These are phyloP conservation scores for Bugula neritina DNA, from an alignment of 2,888 invertebrate genomes.

Conservation along the genomic window DNA sequence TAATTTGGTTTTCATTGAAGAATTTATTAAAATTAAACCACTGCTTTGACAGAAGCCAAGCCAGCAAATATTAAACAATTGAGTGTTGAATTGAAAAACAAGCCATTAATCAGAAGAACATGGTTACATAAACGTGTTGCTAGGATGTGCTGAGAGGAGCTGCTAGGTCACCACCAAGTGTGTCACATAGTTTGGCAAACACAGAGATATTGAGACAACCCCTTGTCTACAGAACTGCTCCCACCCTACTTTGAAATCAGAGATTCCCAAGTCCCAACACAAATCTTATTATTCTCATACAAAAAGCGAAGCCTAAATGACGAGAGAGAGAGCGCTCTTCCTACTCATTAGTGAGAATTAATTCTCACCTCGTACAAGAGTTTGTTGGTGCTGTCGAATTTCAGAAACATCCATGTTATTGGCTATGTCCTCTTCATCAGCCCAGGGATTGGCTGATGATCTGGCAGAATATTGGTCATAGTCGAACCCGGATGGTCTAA, in stretches of 20 bases:
- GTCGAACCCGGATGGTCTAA: background rate
- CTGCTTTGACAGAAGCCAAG: too few relatives aligned
- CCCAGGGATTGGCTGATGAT: constrained; percentile 41
- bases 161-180: background rate
- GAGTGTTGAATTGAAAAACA: background rate
- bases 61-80: too few relatives aligned
- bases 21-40: too few relatives aligned
- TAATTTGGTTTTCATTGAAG: too few relatives aligned
- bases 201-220: too few relatives aligned
- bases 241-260: too few relatives aligned
- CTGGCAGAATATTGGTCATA: background rate
- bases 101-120: background rate
- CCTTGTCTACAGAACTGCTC: too few relatives aligned
- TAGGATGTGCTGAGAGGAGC: background rate
- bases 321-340: too few relatives aligned
- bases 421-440: constrained; percentile 50
- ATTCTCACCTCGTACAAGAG: constrained; percentile 60
- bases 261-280: too few relatives aligned
- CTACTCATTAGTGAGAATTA: too few relatives aligned
- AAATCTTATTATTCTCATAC: too few relatives aligned
- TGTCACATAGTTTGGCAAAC: background rate
- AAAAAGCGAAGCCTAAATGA: too few relatives aligned
- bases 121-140: background rate
- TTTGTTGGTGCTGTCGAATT: constrained; percentile 60
- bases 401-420: constrained; percentile 55